Evolutionary conservation across 1,140 invertebrate genomes (phyloP).

Genomic region (Magallana gigas): DNA sequence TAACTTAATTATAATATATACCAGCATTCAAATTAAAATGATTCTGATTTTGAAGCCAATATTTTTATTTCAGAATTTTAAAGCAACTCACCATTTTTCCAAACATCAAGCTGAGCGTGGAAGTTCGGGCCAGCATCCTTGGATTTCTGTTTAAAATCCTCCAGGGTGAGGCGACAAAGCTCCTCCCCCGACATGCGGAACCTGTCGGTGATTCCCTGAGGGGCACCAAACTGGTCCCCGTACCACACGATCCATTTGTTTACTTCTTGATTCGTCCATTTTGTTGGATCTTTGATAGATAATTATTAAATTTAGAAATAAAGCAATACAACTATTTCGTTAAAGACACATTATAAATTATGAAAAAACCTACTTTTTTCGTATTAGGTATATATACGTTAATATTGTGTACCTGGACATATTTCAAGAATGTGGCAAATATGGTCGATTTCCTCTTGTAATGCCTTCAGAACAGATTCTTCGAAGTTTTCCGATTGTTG

Average conservation of each 20-base stretch:
- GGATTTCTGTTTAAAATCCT: slow-evolving; percentile 89
- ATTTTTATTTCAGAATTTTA: neutral
- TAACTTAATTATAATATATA: neutral
- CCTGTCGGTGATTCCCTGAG: slow-evolving; percentile 85
- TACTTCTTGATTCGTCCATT: slow-evolving; percentile 91
- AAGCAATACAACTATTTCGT: too few species aligned
- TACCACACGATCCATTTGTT: slow-evolving; percentile 93
- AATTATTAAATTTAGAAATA: neutral
- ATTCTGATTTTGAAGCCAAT: too few species aligned
- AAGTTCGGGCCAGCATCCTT: slow-evolving; percentile 90
- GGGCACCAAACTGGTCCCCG: slow-evolving; percentile 87
- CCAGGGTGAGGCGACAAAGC: slow-evolving; percentile 88
- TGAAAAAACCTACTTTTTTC: too few species aligned
- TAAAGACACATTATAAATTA: too few species aligned
- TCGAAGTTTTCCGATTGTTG: slow-evolving; percentile 21
- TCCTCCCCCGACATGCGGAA: slow-evolving; percentile 87
- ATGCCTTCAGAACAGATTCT: slow-evolving; percentile 24
- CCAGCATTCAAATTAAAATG: too few species aligned
- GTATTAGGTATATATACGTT: too few species aligned
- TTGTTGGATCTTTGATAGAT: slow-evolving; percentile 86
- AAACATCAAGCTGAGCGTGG: slow-evolving; percentile 93
- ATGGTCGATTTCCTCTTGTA: slow-evolving; percentile 28
- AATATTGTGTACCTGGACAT: neutral
- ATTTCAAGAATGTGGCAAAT: slow-evolving; percentile 37
- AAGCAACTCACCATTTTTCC: slow-evolving; percentile 87